Conservation (phyloP, 1,140 invertebrate species). For the Diabrotica undecimpunctata region DNA sequence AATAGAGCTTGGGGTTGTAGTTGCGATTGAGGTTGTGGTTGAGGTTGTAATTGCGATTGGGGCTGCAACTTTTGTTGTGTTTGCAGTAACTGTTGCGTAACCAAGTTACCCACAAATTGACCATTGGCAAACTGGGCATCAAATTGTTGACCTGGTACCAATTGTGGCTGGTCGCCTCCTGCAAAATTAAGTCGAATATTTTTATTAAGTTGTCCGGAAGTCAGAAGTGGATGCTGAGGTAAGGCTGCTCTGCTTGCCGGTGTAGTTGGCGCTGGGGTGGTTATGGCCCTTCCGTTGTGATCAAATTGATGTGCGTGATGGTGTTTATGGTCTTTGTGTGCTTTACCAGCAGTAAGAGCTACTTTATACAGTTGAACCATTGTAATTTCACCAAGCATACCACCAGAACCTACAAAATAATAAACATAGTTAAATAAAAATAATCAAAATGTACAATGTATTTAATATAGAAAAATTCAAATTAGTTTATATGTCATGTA, state of each 20-base stretch:
- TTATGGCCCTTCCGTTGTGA: slow-evolving; percentile 64
- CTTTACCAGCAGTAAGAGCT: slow-evolving; percentile 74
- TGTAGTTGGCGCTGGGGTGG: slow-evolving; percentile 57
- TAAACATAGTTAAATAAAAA: neutral
- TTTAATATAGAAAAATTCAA: too few species aligned
- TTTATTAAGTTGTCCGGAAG: slow-evolving; percentile 65
- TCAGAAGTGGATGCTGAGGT: slow-evolving; percentile 58
- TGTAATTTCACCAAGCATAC: slow-evolving; percentile 72
- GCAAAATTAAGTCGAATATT: slow-evolving; percentile 57
- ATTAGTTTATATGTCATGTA: too few species aligned
- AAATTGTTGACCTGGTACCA: slow-evolving; percentile 47
- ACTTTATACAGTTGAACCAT: slow-evolving; percentile 74
- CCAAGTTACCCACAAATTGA: slow-evolving; percentile 55
- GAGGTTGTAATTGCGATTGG: neutral
- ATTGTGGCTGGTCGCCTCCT: slow-evolving; percentile 46
- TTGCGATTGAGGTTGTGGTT: neutral
- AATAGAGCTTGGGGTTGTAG: slow-evolving; percentile 17
- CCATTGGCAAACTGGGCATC: slow-evolving; percentile 60
- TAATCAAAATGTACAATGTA: neutral
- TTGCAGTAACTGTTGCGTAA: slow-evolving; percentile 52
- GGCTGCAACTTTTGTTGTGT: slow-evolving; percentile 19
- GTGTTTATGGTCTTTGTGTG: slow-evolving; percentile 78
- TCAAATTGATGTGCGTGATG: slow-evolving; percentile 76
- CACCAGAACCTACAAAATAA: slow-evolving; percentile 54
- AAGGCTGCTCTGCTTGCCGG: slow-evolving; percentile 51